Evolutionary conservation across 2,888 invertebrate species (phyloP).

Genomic region (Trachelus stipa): DNA sequence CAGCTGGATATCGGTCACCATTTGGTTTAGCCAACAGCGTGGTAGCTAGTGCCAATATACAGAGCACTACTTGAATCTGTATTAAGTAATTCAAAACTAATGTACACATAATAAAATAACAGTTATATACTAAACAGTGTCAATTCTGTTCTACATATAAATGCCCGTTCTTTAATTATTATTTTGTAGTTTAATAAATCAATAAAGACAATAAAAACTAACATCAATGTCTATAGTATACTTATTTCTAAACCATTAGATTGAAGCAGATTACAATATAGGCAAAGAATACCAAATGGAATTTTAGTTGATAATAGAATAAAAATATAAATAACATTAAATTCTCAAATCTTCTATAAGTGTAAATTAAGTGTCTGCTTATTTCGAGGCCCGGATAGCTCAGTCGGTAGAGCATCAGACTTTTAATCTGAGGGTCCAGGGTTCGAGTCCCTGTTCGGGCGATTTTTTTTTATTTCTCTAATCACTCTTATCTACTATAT

Average conservation of each 20-base stretch:
- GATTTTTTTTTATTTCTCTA: slow-evolving; percentile 20
- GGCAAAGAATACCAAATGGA: background rate
- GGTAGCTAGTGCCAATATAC: background rate
- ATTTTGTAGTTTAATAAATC: background rate
- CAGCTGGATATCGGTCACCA: slow-evolving; percentile 16
- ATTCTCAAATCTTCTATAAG: background rate
- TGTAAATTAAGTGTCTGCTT: background rate
- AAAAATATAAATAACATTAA: background rate
- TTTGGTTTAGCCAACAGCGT: background rate
- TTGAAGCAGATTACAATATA: background rate
- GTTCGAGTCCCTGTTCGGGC: slow-evolving; percentile 67
- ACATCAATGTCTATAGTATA: background rate
- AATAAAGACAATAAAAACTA: background rate
- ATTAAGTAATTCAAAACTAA: background rate
- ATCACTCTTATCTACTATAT: background rate
- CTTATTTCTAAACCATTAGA: background rate
- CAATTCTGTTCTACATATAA: background rate
- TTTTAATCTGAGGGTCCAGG: slow-evolving; percentile 67
- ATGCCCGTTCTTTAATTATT: background rate
- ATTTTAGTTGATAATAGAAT: background rate
- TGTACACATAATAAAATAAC: background rate
- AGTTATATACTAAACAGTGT: background rate
- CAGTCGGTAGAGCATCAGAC: slow-evolving; percentile 67
- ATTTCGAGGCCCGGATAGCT: slow-evolving; percentile 55
- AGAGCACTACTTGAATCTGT: background rate